Conservation (phyloP, 2,888 invertebrate genomes). For the Drosophila phalerata region DNA sequence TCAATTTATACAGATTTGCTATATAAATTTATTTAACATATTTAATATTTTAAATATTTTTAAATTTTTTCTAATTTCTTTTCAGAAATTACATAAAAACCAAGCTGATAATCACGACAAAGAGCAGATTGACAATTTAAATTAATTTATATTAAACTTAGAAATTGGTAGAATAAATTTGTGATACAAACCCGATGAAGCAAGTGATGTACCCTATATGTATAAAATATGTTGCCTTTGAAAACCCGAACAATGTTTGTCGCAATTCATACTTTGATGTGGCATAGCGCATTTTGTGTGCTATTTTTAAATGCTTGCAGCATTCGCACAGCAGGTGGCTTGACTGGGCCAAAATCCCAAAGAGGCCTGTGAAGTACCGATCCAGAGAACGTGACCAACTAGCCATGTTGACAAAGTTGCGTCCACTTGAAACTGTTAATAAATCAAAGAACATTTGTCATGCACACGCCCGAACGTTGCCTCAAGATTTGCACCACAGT, state of each 20-base stretch:
- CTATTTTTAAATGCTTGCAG: conserved; percentile 64
- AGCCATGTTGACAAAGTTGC: conserved; percentile 55
- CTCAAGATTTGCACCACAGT: conserved; percentile 39
- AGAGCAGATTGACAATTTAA: too few species aligned
- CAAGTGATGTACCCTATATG: not conserved
- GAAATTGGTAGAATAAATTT: not conserved
- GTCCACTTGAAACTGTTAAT: conserved; percentile 66
- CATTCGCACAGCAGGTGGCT: conserved; percentile 68
- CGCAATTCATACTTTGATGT: conserved; percentile 57
- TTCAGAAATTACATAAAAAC: too few species aligned
- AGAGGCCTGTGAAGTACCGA: conserved; percentile 47
- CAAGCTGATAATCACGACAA: too few species aligned
- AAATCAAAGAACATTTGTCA: conserved; percentile 76
- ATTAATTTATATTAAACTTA: too few species aligned
- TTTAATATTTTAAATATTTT: too few species aligned
- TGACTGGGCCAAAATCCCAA: conserved; percentile 22
- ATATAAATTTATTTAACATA: too few species aligned
- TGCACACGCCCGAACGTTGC: conserved; percentile 59
- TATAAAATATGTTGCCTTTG: not conserved
- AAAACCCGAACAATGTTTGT: conserved; percentile 33
- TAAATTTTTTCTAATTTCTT: too few species aligned
- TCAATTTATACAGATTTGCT: too few species aligned
- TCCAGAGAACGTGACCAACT: conserved; percentile 67
- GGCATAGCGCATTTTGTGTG: conserved; percentile 43
- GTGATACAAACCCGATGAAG: not conserved